Evolutionary conservation across 2,888 invertebrate genomes (phyloP), one percentile per base, ranked within the genome.

Genomic region (Metacarcinus magister): DNA sequence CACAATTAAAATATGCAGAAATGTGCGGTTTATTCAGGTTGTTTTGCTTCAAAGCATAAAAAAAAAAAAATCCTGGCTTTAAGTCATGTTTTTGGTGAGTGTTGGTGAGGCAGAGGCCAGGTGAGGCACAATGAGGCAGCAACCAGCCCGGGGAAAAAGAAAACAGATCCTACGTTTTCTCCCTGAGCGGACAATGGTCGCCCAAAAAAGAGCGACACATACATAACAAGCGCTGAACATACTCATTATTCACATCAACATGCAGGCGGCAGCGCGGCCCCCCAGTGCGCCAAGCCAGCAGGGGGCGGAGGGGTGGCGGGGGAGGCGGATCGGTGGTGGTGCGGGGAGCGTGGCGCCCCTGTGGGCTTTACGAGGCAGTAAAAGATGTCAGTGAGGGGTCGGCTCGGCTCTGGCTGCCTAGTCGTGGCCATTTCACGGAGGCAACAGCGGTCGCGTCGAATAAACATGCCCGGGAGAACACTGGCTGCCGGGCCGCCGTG

Each of bases 341-440:
- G 54, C 82, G 95, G 95, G 92, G 95, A 93, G 95, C 90, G 95
- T 95, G 95, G 87, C 48, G 60, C 95, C 95, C 95, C 93, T 87
- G 89, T 39, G 89, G 93, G 95, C 67, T 95, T 95, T 95, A 95
- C 93, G 95, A 95, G 95, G 95, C 93, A 93, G 95, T 95, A 95
- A 95, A 95, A 93, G 95, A 95, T 89, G 93, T 95, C 95, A 93
- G 19, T 93, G 93, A 93, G 91, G 75, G 46, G 44, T 75, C 60
- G 43, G 32, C 39, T 19, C 32, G 39, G n/a, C 91, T 23, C 39
- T 82, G 32, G 39, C 91, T 39, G 90, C 67, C 60, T 67, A 28
- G 95, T 95, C 93, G 93, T 93, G 93, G 93, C 67, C 95, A 93
- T 95, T 95, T 95, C 95, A 93, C 93, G 89, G 90, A 95, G 93